These are phyloP conservation scores for Steatocranus sp. DNA, from an alignment of 2,797 vertebrate genomes.

Conservation along the genomic window DNA sequence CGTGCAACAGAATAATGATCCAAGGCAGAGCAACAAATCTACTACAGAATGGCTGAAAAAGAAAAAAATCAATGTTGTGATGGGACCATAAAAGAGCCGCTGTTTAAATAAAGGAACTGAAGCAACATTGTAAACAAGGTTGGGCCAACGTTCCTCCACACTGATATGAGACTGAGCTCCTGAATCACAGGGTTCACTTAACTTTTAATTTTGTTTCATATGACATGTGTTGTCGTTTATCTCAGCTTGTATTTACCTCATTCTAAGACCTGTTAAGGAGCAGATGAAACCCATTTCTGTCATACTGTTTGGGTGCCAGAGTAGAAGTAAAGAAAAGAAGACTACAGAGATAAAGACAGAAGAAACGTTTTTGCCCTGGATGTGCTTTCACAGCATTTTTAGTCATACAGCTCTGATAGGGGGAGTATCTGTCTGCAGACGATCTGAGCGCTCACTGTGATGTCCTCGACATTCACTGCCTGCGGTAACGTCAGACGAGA, in stretches of 20 bases:
- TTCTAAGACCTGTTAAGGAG: not conserved
- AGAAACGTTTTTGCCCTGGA: not conserved
- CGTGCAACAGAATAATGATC: not conserved
- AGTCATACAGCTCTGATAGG: not conserved
- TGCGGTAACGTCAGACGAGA: constrained; percentile 57
- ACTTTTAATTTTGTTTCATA: not conserved
- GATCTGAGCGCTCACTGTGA: constrained; percentile 30
- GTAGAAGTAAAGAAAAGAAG: not conserved
- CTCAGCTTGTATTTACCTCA: not conserved
- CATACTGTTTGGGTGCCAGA: not conserved
- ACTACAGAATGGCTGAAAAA: not conserved
- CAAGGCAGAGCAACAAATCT: not conserved
- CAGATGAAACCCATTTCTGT: not conserved
- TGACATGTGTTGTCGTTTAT: fast-evolving
- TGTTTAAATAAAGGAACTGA: not conserved
- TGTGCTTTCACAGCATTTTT: not conserved
- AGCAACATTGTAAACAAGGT: not conserved
- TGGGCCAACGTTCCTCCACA: not conserved
- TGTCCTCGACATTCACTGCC: constrained; percentile 67
- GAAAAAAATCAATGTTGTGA: not conserved
- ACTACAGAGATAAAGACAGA: not conserved
- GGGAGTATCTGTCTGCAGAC: constrained; percentile 26
- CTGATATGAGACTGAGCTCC: not conserved
- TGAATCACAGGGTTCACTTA: not conserved
- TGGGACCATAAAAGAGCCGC: not conserved